These are phyloP conservation scores for Atta colombica DNA, from an alignment of 1,140 invertebrate species.

Conservation along the genomic window DNA sequence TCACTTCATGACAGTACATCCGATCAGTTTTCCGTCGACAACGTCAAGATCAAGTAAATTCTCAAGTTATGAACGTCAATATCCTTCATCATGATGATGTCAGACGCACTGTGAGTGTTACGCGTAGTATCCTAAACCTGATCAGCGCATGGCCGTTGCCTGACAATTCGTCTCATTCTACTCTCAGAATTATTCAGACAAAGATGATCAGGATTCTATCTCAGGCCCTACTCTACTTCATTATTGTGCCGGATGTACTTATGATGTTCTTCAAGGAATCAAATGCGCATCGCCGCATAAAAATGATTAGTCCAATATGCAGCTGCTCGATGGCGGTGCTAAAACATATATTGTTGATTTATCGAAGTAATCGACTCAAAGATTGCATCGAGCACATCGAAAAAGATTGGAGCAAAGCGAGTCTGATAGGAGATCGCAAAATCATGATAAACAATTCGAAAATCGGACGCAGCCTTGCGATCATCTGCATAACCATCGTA, in stretches of 20 bases:
- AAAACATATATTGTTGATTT: conserved; percentile 75
- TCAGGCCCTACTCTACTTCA: conserved; percentile 16
- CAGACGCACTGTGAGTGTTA: conserved; percentile 10
- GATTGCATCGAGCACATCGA: conserved; percentile 72
- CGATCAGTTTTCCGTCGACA: not conserved
- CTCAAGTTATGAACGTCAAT: not conserved
- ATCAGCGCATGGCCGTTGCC: conserved; percentile 52
- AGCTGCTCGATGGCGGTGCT: conserved; percentile 73
- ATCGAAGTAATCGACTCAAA: conserved; percentile 62
- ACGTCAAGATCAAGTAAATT: not conserved
- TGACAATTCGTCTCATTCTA: not conserved
- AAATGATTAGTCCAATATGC: conserved; percentile 75
- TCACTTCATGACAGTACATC: not conserved
- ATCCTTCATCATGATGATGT: not conserved
- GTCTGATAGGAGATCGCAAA: not conserved
- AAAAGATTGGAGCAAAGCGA: conserved; percentile 73
- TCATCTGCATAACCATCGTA: conserved; percentile 6
- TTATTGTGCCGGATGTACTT: conserved; percentile 30
- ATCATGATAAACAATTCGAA: conserved; percentile 39
- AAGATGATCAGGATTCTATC: not conserved
- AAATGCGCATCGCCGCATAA: conserved; percentile 58
- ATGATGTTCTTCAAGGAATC: conserved; percentile 34
- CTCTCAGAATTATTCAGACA: not conserved
- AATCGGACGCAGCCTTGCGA: conserved; percentile 24
- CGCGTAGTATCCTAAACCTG: not conserved